Evolutionary conservation across 2,888 invertebrate genomes (phyloP), one percentile per base, ranked within the genome.

Genomic region (Boloria selene): DNA sequence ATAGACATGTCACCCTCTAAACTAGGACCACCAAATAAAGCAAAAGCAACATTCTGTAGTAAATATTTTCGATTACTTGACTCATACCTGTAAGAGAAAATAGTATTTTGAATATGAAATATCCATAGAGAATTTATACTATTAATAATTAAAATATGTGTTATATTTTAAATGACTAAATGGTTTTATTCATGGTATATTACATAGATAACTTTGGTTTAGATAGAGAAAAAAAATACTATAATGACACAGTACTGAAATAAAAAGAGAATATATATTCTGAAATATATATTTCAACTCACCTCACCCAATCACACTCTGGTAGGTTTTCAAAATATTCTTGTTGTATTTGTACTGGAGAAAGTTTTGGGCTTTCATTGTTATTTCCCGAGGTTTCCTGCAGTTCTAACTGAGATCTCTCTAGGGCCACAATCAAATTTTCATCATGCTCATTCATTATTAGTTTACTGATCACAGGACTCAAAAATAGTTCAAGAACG

Each of bases 311-410:
- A 79, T 94, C 94, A 73, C 93, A 88, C 69, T 94, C 93, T 2
- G 93, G 91, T 54, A 94, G 79, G 75, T 92, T 90, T 79, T 94
- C 93, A 76, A 87, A 93, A 84, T 94, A 94, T 67, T 93, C 86
- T 74, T 93, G 93, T 72, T 94, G 94, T 77, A 93, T 84, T 77
- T 90, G 84, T 13, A 84, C 85, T 17, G 91, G 88, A 42, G 88
- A 81, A 47, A 86, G 64, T 14, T 26, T 66, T 47, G 49, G 61
- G 31, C 56, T 17, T n/a, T 54, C 50, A 6, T 59, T 61, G 49
- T 54, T 69, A 0, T 51, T 55, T 6, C 10, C 44, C 47, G 45
- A 31, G 26, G 49, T 26, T 17, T 62, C 44, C 49, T 66, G 65
- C 22, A 66, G 44, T 42, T 69, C 64, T n/a, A 65, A 22, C 31